Conservation (phyloP, 2,888 invertebrate species). For the Gibbula magus region DNA sequence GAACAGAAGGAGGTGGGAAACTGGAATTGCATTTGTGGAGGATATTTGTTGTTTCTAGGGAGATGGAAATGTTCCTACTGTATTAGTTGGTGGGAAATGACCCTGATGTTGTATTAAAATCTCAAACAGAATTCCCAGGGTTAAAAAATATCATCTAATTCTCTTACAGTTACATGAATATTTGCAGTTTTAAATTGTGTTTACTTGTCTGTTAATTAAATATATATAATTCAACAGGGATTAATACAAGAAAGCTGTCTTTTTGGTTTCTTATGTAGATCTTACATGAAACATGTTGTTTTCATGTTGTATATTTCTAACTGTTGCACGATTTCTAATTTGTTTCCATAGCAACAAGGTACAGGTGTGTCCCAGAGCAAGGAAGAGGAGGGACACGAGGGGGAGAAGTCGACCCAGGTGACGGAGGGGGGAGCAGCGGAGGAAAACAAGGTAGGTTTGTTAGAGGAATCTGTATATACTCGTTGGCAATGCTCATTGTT, state of each 20-base stretch:
- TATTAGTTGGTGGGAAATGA: too few species aligned
- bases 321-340: background rate
- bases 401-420: conserved; percentile 58
- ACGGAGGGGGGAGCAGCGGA: conserved; percentile 51
- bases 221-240: too few species aligned
- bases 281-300: background rate
- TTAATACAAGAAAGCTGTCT: too few species aligned
- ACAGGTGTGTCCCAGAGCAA: conserved; percentile 77
- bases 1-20: conserved; percentile 59
- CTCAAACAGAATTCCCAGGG: too few species aligned
- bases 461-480: background rate
- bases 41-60: background rate
- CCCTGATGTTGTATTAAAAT: too few species aligned
- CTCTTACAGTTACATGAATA: too few species aligned
- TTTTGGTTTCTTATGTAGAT: too few species aligned
- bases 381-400: conserved; percentile 72
- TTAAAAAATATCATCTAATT: too few species aligned
- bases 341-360: conserved; percentile 63
- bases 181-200: too few species aligned
- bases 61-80: too few species aligned
- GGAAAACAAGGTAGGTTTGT: conserved; percentile 51
- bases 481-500: too few species aligned
- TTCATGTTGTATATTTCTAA: background rate
- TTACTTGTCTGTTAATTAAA: too few species aligned
- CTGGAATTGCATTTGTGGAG: background rate